Percentiles rank a stretch among this genome's conserved stretches.
Conservation (phyloP, 1,140 invertebrate species). For the Bombus huntii region DNA sequence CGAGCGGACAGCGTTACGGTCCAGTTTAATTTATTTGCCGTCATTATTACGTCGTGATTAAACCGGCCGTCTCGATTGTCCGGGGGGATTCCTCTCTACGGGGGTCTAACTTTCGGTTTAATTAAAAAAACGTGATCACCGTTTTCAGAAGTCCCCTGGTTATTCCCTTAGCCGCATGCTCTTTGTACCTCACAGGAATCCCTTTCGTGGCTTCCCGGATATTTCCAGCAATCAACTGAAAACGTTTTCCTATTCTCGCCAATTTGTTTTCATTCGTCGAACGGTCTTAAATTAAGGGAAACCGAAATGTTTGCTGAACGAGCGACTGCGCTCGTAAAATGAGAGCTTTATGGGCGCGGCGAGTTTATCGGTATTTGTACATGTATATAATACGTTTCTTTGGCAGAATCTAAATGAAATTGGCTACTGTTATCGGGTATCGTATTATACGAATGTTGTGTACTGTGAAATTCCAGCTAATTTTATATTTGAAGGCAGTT, state of each 20-base stretch:
- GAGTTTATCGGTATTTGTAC: not conserved
- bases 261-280: conserved; percentile 57
- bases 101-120: conserved; percentile 70
- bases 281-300: conserved; percentile 38
- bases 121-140: conserved; percentile 74
- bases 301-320: conserved; percentile 15
- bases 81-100: conserved; percentile 21
- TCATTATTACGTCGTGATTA: conserved; percentile 74
- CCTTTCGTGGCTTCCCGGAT: conserved; percentile 39
- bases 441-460: not conserved
- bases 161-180: not conserved
- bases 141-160: conserved; percentile 60
- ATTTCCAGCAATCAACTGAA: conserved; percentile 65
- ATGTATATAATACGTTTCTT: not conserved
- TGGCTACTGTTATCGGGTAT: no score
- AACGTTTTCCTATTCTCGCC: conserved; percentile 58
- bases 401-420: not conserved
- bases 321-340: not conserved
- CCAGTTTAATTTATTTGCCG: conserved; percentile 71
- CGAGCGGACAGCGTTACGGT: conserved; percentile 61
- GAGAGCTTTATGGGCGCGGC: not conserved
- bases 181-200: conserved; percentile 36
- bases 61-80: conserved; percentile 66
- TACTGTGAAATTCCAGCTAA: not conserved
- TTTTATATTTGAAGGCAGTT: not conserved